These are phyloP conservation scores for Cydia splendana DNA, from an alignment of 1,140 invertebrate genomes.

Conservation along the genomic window DNA sequence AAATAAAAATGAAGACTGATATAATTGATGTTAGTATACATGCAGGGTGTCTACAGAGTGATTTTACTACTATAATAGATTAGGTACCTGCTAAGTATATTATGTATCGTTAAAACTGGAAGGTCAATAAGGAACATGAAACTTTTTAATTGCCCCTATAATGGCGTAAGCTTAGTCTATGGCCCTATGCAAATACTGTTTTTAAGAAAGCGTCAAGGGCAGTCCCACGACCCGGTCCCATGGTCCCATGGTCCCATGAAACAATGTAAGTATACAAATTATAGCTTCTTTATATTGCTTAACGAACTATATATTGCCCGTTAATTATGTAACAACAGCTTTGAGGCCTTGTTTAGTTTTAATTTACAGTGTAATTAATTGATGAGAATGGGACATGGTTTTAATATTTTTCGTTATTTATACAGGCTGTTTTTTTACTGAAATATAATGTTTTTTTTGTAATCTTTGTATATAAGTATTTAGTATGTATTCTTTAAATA, in stretches of 20 bases:
- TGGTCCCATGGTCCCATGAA: neutral
- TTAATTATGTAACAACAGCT: neutral
- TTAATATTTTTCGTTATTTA: too few relatives aligned
- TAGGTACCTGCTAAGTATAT: too few relatives aligned
- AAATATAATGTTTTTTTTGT: too few relatives aligned
- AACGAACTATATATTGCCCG: constrained; percentile 1
- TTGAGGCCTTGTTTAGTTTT: neutral
- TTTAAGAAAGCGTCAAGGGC: constrained; percentile 3
- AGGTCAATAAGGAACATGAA: neutral
- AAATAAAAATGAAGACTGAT: too few relatives aligned
- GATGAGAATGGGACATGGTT: neutral
- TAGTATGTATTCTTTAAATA: too few relatives aligned
- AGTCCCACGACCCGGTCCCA: neutral
- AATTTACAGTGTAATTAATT: neutral
- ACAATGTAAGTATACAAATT: neutral
- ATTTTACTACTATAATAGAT: too few relatives aligned
- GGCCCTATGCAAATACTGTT: neutral
- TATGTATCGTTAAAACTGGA: too few relatives aligned
- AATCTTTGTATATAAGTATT: too few relatives aligned
- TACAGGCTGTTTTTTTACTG: too few relatives aligned
- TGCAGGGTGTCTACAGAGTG: too few relatives aligned
- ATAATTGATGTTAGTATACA: too few relatives aligned
- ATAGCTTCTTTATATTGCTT: constrained; percentile 15
- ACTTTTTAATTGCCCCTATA: neutral
- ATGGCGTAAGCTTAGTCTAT: constrained; percentile 1